Conservation (phyloP, 2,797 vertebrate species). For the Tapera naevia region DNA sequence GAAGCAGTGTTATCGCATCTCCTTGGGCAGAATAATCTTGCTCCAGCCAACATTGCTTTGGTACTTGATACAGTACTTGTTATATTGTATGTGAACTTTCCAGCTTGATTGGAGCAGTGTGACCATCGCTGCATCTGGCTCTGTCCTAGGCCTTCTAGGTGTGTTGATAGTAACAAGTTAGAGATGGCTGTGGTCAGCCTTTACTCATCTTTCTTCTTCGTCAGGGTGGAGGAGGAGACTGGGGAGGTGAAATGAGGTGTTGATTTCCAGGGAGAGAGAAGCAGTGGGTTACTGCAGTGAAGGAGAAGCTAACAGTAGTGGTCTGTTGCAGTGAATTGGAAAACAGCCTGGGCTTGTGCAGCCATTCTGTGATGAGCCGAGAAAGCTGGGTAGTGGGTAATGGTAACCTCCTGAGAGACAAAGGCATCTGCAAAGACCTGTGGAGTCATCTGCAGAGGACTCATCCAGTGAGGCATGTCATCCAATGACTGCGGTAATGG, state of each 20-base stretch:
- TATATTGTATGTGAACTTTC: fast-evolving
- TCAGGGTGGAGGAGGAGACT: neutral
- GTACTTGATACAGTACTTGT: fast-evolving
- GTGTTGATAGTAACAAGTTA: fast-evolving
- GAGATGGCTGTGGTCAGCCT: neutral
- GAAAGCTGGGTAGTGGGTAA: neutral
- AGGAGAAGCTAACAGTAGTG: neutral
- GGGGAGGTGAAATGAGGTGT: neutral
- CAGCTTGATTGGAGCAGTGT: neutral
- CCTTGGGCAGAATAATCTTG: neutral
- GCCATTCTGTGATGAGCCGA: fast-evolving
- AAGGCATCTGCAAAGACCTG: too few relatives aligned
- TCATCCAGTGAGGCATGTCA: neutral
- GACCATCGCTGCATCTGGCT: neutral
- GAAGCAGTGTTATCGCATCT: too few relatives aligned
- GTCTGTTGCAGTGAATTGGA: fast-evolving
- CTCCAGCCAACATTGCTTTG: neutral
- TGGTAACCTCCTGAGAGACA: neutral
- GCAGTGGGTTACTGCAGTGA: neutral
- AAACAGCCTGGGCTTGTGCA: neutral
- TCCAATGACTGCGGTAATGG: fast-evolving
- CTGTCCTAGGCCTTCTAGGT: neutral
- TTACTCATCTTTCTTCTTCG: fast-evolving
- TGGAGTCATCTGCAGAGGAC: neutral
- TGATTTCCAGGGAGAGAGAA: neutral